These are phyloP conservation scores for Uromys caudimaculatus DNA, from an alignment of 2,797 vertebrate species.

Conservation along the genomic window DNA sequence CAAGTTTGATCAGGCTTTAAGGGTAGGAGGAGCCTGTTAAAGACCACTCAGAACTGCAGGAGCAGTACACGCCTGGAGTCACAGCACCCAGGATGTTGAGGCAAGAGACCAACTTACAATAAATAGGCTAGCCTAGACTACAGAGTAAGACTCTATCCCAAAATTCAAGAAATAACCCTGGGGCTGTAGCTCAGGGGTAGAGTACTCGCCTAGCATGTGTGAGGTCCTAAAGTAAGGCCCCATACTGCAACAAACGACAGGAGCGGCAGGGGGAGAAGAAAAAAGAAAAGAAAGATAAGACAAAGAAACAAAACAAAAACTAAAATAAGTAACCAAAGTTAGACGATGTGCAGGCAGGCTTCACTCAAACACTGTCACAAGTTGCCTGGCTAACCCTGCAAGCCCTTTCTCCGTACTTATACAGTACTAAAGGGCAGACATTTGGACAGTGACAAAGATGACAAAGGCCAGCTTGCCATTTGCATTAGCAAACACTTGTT, in stretches of 20 bases:
- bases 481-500: background rate
- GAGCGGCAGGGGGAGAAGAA: background rate
- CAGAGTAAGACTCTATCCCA: background rate
- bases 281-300: background rate
- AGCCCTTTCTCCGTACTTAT: background rate
- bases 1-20: background rate
- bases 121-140: background rate
- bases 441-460: background rate
- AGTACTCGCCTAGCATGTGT: background rate
- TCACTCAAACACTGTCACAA: background rate
- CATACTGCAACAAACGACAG: background rate
- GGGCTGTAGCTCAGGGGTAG: background rate
- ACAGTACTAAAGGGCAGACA: background rate
- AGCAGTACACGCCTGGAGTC: background rate
- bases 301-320: background rate
- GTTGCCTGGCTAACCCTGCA: background rate
- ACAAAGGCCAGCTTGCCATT: background rate
- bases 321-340: background rate
- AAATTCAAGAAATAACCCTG: background rate
- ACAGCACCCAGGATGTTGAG: background rate
- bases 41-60: background rate
- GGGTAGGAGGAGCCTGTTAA: background rate
- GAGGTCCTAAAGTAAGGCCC: background rate
- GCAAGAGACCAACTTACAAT: background rate
- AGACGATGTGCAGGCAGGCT: background rate